Evolutionary conservation across 1,140 invertebrate species (phyloP), one percentile per base, ranked within the genome.

Genomic region (Macrostomum lignano): DNA sequence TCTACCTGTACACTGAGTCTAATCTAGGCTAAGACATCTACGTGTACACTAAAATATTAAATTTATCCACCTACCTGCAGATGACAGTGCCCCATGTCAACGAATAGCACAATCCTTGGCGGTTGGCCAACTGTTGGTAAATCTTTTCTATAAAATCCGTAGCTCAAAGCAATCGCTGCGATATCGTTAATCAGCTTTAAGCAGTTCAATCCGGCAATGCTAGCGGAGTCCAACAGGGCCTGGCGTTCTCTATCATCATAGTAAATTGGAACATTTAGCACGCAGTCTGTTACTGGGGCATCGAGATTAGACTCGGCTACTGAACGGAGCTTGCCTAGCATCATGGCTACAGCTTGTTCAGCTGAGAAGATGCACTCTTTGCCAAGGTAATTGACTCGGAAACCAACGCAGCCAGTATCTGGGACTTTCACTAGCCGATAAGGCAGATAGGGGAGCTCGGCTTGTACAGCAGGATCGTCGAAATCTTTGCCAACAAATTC

Each of bases 71-170:
- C n/a, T n/a, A n/a, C n/a, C n/a, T 28, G 26, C 7, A 28, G 19
- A 28, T 28, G 5, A 14, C 46, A 41, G 29, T 57, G 47, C 10
- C 57, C 57, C 38, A 56, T 43, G 34, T 60, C 55, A 25, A 56
- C 46, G 45, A 60, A 53, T 3, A n/a, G n/a, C n/a, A n/a, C n/a
- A n/a, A n/a, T n/a, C n/a, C n/a, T n/a, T n/a, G n/a, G 56, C 43
- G 22, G 54, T 52, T 42, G 81, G 73, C 43, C 81, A 75, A 2
- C 68, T 60, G 28, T 65, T 64, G 15, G 82, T 84, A 34, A 91
- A 60, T 57, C 91, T 81, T 50, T 84, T 55, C 86, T 88, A 49
- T 93, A 94, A 50, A 94, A 86, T 38, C 84, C 86, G 59, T 94
- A 94, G 17, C 73, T 70, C 17, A 96, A 60, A 5, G 26, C 26